A percentile compares a stretch with the other conserved stretches of the same genome.
Conservation (phyloP, 2,888 invertebrate species). For the Ennomos quercinarius region DNA sequence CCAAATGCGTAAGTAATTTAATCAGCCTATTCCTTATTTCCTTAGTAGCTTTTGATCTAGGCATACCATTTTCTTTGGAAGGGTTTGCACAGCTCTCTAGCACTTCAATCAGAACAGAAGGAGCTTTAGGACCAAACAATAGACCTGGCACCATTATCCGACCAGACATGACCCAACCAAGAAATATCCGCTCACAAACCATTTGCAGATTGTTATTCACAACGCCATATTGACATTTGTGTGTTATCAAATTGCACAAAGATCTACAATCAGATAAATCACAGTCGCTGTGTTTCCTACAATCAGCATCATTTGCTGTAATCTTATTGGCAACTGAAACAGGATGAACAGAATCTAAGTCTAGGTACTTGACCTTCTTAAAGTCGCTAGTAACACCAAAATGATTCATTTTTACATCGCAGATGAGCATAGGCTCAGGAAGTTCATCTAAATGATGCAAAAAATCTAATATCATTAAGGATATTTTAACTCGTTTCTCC, state of each 20-base stretch:
- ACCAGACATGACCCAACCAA: slow-evolving; percentile 87
- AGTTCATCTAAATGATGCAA: slow-evolving; percentile 86
- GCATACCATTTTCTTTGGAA: slow-evolving; percentile 68
- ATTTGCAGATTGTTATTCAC: slow-evolving; percentile 89
- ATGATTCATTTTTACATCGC: slow-evolving; percentile 88
- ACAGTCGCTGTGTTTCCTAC: slow-evolving; percentile 87
- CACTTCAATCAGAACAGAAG: slow-evolving; percentile 83
- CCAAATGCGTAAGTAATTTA: slow-evolving; percentile 76
- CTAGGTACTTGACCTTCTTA: slow-evolving; percentile 86
- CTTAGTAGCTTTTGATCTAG: slow-evolving; percentile 75
- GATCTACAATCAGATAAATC: slow-evolving; percentile 88
- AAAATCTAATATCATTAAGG: slow-evolving; percentile 86
- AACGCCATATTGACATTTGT: slow-evolving; percentile 83
- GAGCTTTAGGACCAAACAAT: slow-evolving; percentile 85
- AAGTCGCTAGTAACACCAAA: slow-evolving; percentile 85
- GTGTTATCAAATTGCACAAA: slow-evolving; percentile 79
- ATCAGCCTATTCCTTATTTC: slow-evolving; percentile 80
- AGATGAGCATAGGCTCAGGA: slow-evolving; percentile 87
- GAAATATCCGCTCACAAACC: slow-evolving; percentile 87
- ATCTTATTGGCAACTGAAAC: slow-evolving; percentile 79
- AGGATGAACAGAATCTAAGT: slow-evolving; percentile 87
- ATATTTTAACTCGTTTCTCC: slow-evolving; percentile 83
- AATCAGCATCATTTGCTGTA: slow-evolving; percentile 73
- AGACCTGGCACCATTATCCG: slow-evolving; percentile 86
- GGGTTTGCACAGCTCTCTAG: slow-evolving; percentile 87